Base-by-base conservation (phyloP, 2,888 invertebrate genomes). In the Octonoba sinensis region DNA sequence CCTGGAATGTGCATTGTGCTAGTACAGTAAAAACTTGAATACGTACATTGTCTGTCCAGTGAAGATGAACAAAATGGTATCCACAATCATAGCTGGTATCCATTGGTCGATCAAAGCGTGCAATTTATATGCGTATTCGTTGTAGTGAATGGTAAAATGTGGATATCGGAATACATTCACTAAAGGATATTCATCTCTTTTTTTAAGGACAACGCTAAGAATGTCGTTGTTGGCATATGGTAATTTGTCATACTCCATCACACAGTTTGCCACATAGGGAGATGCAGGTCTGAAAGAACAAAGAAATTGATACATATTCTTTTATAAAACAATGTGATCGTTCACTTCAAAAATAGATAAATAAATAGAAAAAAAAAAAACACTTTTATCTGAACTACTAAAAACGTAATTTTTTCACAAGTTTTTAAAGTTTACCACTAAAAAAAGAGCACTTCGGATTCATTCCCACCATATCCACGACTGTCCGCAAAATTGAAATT, bases 31-130 rank as follows among this genome's bases (percentile, higher is more conserved):
- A 36, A 36, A 36, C 6, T 4, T 36, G 36, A 1, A 36, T 36
- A 82, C 82, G 72, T 76, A 82, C 82, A 82, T 57, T 47, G 67
- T 67, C 44, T 75, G 56, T 12, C 82, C 82, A 54, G 82, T 82
- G 13, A 82, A 82, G 24, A 82, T 27, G 47, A 56, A 82, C 11
- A 76, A 72, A 16, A 82, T 60, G 60, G 60, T 47, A 20, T 82
- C 82, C 1, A 67, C 11, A n/a, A 71, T 44, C 12, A 67, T 47
- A 27, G 82, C 82, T 15, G 82, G 82, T 44, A 82, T 76, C 71
- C 71, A 75, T 20, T 82, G 71, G 47, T 82, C 82, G 22, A 76
- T 36, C 3, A 82, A n/a, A n/a, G 76, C 66, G 49, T 82, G 82
- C n/a, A 82, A 36, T 51, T 51, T 47, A 36, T 72, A 82, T 1